Evolutionary conservation across 2,797 vertebrate species (phyloP), one percentile per base, ranked within the genome.

Genomic region (Cuculus canorus): DNA sequence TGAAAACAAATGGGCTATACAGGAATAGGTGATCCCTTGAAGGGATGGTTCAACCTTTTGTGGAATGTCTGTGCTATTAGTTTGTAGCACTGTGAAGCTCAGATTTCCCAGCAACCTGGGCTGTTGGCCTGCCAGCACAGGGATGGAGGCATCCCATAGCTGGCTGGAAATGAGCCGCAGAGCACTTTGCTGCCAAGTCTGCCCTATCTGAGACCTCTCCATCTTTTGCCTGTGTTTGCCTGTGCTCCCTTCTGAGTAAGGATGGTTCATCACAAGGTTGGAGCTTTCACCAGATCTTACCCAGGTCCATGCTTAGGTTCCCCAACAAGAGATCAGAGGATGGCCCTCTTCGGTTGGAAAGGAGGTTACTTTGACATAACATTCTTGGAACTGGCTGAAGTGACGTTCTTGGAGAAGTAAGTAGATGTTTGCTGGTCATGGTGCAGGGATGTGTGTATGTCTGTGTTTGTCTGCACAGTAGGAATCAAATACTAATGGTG

Each of bases 381-480:
- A 17, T 56, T 50, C 35, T 59, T 85, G 75, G 35, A 91, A 28
- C 19, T 69, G 27, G 28, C 75, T 12, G 35, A 77, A 88, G 53
- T 18, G 59, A n/a, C 80, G 25, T 56, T 93, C 75, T 75, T 81
- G 81, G 37, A 87, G 54, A 88, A 77, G 88, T 84, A 71, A 96
- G 94, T 88, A 84, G 43, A n/a, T 54, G 53, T 72, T 82, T 1
- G 2, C 35, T 61, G 47, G 17, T 76, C 6, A 1, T 11, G 53
- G 17, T 85, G 64, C 54, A 59, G 33, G 32, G 41, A 16, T 6
- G 5, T 43, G 64, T 78, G 45, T 25, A 6, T 37, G 13, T 59
- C 54, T 87, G 33, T 87, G 35, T 59, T 78, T 82, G 30, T 47
- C 45, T 21, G 61, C 11, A 9, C 14, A 69, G 71, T 30, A 85